Evolutionary conservation across 2,797 vertebrate species (phyloP), one percentile per base, ranked within the genome.

Genomic region (Pseudochirops cupreus): DNA sequence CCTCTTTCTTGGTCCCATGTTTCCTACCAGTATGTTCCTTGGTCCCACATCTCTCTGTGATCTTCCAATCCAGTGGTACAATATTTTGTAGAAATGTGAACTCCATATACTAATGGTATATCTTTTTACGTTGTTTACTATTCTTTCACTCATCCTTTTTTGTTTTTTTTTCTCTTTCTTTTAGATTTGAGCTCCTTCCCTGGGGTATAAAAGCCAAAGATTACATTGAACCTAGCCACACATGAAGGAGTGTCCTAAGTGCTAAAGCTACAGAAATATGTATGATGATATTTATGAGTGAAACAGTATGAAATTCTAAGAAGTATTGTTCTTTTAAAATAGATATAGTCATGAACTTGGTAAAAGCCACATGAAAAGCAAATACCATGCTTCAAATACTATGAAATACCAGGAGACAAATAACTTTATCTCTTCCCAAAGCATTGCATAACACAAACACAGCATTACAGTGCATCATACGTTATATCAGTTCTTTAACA

Each of bases 281-380:
- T n/a, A n/a, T 5, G 13, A 14, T 53, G 39, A 90, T 90, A 24
- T 53, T 54, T 0, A 28, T 53, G 92, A 89, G 28, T 74, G 16
- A 90, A 53, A 87, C 14, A 62, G 26, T 14, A 93, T 55, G 53
- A 74, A 97, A 93, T 82, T 46, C 29, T 31, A 24, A 91, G 53
- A 21, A 92, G 39, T 52, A 46, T 93, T 94, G 57, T 12, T 50
- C 50, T 90, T 91, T 96, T 92, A 91, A 93, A 96, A 58, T 16
- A 54, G 33, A 93, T n/a, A 93, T 56, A 91, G 6, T 16, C 56
- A 91, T 94, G 92, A 95, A 90, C 11, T 95, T 28, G 57, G 58
- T 87, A 18, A 95, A 93, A 95, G 56, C 33, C 11, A 94, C 39
- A 96, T 10, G n/a, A 90, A 95, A 97, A 96, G 55, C 13, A 96